Evolutionary conservation across 2,797 vertebrate genomes (phyloP), one percentile per base, ranked within the genome.

Genomic region (Channallabes apus): DNA sequence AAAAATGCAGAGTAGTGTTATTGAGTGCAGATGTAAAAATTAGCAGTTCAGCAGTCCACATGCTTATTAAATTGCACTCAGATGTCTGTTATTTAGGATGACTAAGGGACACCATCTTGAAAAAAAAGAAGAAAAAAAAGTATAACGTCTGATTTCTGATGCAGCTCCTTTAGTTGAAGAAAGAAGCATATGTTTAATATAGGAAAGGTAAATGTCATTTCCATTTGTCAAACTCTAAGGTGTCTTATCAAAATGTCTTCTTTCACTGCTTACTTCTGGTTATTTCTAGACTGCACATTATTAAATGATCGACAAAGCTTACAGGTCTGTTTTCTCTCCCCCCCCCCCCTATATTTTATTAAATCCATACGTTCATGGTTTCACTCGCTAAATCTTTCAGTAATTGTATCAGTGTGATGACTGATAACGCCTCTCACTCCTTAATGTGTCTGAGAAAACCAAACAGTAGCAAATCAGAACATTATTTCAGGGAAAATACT

Each of bases 71-170:
- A 65, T 46, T 38, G 78, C 68, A 65, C 78, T 81, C 78, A 69
- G 68, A 64, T 75, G 79, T 67, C 58, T 85, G 58, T 85, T 85
- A 75, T 81, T 81, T 80, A 73, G 41, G 15, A 80, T 61, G 77
- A 80, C 54, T 75, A 62, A 65, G 77, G 27, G 24, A 24, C 9
- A n/a, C 8, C 24, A 0, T 75, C 67, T 2, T 24, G 46, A 32
- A 58, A 54, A 32, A 76, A 51, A 51, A 46, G 9, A 12, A 12
- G 14, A 32, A 58, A 76, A 76, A 58, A 32, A 11, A 3, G n/a
- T n/a, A 14, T 80, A 80, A 41, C 77, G 11, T 24, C 35, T n/a
- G 32, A 54, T 9, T 18, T 54, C 24, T 75, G n/a, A 18, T 12
- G 17, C 8, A 27, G 3, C 27, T 35, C 5, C 54, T 35, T 78